phyloP scores from a whole-genome alignment of 2,888 invertebrate species.

The Troilus luridus region DNA sequence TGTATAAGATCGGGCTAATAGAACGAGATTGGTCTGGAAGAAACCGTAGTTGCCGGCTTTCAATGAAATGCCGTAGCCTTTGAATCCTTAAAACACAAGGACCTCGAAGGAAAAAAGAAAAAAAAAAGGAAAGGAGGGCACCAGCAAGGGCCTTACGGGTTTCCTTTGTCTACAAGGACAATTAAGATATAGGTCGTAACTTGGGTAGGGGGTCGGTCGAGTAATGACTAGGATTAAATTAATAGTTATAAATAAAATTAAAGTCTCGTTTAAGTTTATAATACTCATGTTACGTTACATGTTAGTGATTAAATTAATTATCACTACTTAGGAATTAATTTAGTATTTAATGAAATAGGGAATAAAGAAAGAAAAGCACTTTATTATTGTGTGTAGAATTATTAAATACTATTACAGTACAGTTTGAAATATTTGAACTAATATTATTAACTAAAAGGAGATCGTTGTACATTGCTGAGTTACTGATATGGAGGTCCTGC shows the following conservation, averaged over 20 bases:
- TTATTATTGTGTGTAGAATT: no score
- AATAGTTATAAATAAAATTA: neutral
- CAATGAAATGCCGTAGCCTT: slow-evolving; percentile 9
- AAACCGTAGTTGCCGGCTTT: neutral
- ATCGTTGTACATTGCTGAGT: no score
- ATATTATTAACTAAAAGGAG: no score
- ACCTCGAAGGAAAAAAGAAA: neutral
- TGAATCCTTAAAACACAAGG: slow-evolving; percentile 24
- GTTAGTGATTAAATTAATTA: no score
- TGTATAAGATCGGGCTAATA: slow-evolving; percentile 16
- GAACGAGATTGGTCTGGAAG: neutral
- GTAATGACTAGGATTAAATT: neutral
- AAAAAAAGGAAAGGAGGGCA: neutral
- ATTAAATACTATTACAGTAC: no score
- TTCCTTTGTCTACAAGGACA: neutral
- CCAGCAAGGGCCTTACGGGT: neutral
- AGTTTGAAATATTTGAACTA: no score
- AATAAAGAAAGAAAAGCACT: no score
- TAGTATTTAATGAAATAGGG: no score
- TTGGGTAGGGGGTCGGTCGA: neutral
- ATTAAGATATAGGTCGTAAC: neutral
- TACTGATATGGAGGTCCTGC: no score
- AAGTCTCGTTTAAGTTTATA: no score
- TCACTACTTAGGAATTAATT: no score
- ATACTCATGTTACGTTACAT: no score